phyloP scores from a whole-genome alignment of 2,888 invertebrate species.

The Leptopilina myrica region DNA sequence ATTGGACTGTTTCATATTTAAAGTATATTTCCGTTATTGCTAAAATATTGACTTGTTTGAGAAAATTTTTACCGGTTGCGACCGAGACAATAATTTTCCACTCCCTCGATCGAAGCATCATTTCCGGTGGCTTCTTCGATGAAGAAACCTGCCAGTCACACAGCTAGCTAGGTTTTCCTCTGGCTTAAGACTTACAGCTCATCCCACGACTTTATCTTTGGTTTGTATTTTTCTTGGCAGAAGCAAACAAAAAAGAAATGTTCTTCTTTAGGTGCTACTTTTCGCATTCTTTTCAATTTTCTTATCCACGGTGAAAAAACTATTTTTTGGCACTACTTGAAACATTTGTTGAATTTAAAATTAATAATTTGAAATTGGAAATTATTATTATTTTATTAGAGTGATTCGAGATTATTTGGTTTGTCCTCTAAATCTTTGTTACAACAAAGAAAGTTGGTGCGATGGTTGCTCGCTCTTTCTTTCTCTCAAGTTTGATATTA shows the following conservation, averaged over 20 bases:
- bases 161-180: slow-evolving; percentile 62
- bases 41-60: slow-evolving; percentile 66
- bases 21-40: slow-evolving; percentile 71
- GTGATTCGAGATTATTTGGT: neutral
- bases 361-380: too few species aligned
- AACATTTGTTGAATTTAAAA: too few species aligned
- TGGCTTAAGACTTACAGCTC: slow-evolving; percentile 66
- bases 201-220: slow-evolving; percentile 68
- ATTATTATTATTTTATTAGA: too few species aligned
- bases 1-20: slow-evolving; percentile 76
- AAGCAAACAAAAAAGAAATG: neutral
- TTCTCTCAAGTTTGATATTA: slow-evolving; percentile 72
- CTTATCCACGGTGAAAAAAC: too few species aligned
- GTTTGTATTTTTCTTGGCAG: slow-evolving; percentile 50
- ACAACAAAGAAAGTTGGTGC: slow-evolving; percentile 24
- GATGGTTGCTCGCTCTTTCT: slow-evolving; percentile 59
- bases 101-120: slow-evolving; percentile 67
- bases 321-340: too few species aligned
- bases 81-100: slow-evolving; percentile 67
- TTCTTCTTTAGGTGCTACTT: slow-evolving; percentile 14
- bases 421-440: neutral
- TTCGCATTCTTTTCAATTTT: neutral
- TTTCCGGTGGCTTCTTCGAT: slow-evolving; percentile 76
- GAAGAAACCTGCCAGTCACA: slow-evolving; percentile 76
- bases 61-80: slow-evolving; percentile 46